These are phyloP conservation scores for Onychorhynchus coronatus DNA, from an alignment of 2,113 vertebrate species.

Conservation along the genomic window DNA sequence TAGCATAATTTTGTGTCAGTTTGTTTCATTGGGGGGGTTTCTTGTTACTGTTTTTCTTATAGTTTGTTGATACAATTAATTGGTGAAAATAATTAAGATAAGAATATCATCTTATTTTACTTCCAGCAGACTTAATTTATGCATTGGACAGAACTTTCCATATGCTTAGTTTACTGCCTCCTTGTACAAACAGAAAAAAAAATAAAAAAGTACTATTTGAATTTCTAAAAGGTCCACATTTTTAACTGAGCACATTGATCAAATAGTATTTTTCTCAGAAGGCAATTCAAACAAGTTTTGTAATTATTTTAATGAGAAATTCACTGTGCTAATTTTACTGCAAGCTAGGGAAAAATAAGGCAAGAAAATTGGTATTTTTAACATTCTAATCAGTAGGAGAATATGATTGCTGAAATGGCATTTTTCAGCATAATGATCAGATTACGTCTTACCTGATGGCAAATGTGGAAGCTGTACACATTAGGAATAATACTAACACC, in stretches of 20 bases:
- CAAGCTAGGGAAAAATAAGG: neutral
- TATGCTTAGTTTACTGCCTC: neutral
- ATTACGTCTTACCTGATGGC: conserved; percentile 82
- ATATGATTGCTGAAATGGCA: neutral
- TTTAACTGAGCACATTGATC: neutral
- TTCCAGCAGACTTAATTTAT: neutral
- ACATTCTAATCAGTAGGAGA: neutral
- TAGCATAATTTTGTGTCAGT: neutral
- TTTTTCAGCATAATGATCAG: neutral
- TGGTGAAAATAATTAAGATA: neutral
- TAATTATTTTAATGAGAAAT: neutral
- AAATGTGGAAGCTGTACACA: conserved; percentile 91
- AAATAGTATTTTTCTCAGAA: neutral
- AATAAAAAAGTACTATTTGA: neutral
- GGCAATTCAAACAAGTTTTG: neutral
- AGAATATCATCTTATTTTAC: neutral
- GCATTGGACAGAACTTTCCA: neutral
- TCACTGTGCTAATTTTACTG: neutral
- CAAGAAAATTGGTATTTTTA: neutral
- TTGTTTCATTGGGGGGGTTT: neutral
- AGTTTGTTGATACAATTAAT: neutral
- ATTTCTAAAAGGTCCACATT: neutral
- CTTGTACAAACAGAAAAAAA: neutral
- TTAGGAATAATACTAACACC: conserved; percentile 93
- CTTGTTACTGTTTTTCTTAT: neutral